Base-by-base conservation (phyloP, 92 coral and sea anemone species). In the Zoanthus solanderi region DNA sequence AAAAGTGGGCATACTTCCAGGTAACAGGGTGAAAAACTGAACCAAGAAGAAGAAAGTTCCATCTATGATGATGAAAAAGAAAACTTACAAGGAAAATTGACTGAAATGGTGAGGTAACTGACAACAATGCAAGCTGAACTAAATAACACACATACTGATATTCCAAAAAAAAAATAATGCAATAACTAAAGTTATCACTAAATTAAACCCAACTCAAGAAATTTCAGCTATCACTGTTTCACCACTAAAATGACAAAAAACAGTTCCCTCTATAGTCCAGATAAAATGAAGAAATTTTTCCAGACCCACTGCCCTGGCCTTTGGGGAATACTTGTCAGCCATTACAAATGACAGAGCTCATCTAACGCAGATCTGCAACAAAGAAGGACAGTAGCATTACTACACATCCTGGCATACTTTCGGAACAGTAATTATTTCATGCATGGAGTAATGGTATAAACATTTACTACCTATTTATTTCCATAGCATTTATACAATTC, bases 221-320 rank as follows among this genome's bases (percentile, higher is more conserved):
- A 52, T 73, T 84, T 15, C 80, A 84, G 57, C 79, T 84, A 32
- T 53, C 80, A 45, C 50, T 84, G 72, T 84, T 52, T 30, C 79
- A 84, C 12, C 80, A 84, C 68, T 53, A 73, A 10, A 71, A 0
- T 71, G 42, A 2, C 42, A 37, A 37, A 69, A 23, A 69, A 28
- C 37, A 69, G 0, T 44, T 45, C 42, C 75, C 47, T 23, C 14
- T 83, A 83, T 18, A 83, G 63, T 68, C 48, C 87, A 42, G 76
- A 17, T 15, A 71, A 84, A 42, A 73, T 84, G 72, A 73, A 57
- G 71, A 52, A 5, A 14, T 72, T 84, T 72, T 17, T 30, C 9
- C 60, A 73, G 42, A 84, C 47, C 78, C 78, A 85, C 73, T 56
- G 82, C 88, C 88, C 82, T 85, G 75, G 88, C 82, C 83, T 85